Conservation (phyloP, 2,888 invertebrate species). For the Lithodes maja region DNA sequence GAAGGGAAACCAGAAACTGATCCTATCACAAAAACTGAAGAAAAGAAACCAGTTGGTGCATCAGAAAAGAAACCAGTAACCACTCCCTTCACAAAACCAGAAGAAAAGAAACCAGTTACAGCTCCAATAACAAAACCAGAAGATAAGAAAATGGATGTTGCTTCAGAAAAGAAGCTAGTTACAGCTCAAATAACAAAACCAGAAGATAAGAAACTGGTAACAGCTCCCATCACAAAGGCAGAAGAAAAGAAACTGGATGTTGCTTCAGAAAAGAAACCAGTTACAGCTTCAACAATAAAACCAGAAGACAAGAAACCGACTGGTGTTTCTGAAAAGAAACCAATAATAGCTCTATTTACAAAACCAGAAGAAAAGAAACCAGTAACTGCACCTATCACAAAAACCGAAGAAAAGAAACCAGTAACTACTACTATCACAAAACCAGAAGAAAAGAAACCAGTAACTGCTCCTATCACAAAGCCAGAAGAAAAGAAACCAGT, state of each 20-base stretch:
- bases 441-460: slow-evolving; percentile 72
- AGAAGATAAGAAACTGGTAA: background rate
- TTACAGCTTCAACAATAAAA: background rate
- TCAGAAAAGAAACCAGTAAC: background rate
- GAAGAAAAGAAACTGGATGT: background rate
- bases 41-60: slow-evolving; percentile 45
- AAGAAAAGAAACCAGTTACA: background rate
- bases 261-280: background rate
- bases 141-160: background rate
- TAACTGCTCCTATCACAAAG: too few species aligned
- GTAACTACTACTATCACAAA: slow-evolving; percentile 37
- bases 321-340: background rate
- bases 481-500: slow-evolving; percentile 71
- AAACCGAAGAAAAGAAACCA: background rate
- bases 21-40: slow-evolving; percentile 68
- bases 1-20: slow-evolving; percentile 71
- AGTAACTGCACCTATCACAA: slow-evolving; percentile 72
- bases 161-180: too few species aligned
- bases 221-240: slow-evolving; percentile 72
- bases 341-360: background rate
- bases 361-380: background rate
- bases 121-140: background rate
- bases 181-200: too few species aligned
- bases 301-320: background rate
- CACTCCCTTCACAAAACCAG: background rate